Base-by-base conservation (phyloP, 2,113 vertebrate genomes). In the Plecturocebus donacophilus region DNA sequence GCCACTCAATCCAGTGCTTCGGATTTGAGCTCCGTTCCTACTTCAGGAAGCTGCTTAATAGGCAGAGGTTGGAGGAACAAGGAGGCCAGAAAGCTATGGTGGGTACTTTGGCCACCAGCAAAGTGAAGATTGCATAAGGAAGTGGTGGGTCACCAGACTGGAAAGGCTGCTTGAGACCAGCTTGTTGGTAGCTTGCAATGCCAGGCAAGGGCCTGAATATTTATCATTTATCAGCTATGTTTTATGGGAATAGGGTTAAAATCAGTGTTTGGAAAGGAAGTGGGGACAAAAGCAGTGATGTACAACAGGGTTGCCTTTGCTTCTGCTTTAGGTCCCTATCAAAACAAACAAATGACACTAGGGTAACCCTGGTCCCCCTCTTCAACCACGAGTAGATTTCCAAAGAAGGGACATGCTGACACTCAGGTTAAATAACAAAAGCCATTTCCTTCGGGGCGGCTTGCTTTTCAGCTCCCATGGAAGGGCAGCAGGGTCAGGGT, bases 361-460 rank as follows among this genome's bases (percentile, higher is more conserved):
- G n/a, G 32, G 75, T 68, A 75, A 90, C 81, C 38, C 47, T 8
- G 9, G 47, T 81, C 20, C 16, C 45, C 32, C 27, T 93, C 45
- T 93, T 61, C 56, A 90, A 83, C 42, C 61, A 56, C 19, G 68
- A 85, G 71, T 90, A 88, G 35, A 90, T 93, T 93, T 96, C 58
- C 83, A 90, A 86, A 92, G 73, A 87, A 87, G 80, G 82, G 49
- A 90, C 64, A 70, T 38, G 58, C 70, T 94, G 83, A 96, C 10
- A 40, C 35, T n/a, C 86, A 94, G 58, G 68, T 86, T 61, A 25
- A 95, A 91, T 91, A 94, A 64, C 87, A 93, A 97, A 92, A 95
- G 79, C 75, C 68, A 92, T 82, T 97, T 97, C 95, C 93, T 98
- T 97, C 61, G 42, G 79, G 95, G 96, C 47, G 89, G 84, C 84